phyloP scores from a whole-genome alignment of 2,888 invertebrate species.

The Mesorhabditis sp. region DNA sequence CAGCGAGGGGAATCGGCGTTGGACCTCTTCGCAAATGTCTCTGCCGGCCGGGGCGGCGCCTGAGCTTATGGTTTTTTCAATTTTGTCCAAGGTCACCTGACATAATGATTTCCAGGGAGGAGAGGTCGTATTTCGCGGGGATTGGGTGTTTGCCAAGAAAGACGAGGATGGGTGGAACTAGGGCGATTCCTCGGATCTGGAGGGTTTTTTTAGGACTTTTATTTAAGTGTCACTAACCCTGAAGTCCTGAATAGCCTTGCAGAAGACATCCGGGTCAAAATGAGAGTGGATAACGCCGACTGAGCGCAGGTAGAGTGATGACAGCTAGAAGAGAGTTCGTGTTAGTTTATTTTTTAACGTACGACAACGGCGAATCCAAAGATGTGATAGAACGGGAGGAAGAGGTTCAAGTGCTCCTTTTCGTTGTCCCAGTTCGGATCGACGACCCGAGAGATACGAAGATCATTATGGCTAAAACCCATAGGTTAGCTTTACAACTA shows the following conservation, averaged over 20 bases:
- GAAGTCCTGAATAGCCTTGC: constrained; percentile 40
- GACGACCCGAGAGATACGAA: constrained; percentile 21
- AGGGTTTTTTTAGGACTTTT: background rate
- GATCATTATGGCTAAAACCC: constrained; percentile 22
- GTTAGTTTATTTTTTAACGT: background rate
- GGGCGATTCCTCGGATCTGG: constrained; percentile 59
- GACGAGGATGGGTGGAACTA: constrained; percentile 78
- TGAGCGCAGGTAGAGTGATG: constrained; percentile 19
- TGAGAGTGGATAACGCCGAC: constrained; percentile 46
- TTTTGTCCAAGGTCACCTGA: constrained; percentile 12
- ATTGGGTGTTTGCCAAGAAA: constrained; percentile 70
- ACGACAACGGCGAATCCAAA: constrained; percentile 40
- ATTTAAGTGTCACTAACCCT: constrained; percentile 17
- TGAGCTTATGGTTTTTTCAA: background rate
- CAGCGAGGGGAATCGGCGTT: constrained; percentile 36
- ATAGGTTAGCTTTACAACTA: background rate
- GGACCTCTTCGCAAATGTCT: constrained; percentile 49
- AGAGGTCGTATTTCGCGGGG: constrained; percentile 74
- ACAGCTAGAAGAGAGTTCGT: constrained; percentile 11
- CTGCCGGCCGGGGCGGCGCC: constrained; percentile 55
- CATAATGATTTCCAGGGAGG: constrained; percentile 66
- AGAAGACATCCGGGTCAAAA: constrained; percentile 46
- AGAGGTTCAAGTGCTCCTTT: constrained; percentile 34
- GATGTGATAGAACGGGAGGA: constrained; percentile 56
- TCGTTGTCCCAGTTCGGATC: constrained; percentile 36